Base-by-base conservation (phyloP, 2,888 invertebrate genomes). In the Adela reaumurella region DNA sequence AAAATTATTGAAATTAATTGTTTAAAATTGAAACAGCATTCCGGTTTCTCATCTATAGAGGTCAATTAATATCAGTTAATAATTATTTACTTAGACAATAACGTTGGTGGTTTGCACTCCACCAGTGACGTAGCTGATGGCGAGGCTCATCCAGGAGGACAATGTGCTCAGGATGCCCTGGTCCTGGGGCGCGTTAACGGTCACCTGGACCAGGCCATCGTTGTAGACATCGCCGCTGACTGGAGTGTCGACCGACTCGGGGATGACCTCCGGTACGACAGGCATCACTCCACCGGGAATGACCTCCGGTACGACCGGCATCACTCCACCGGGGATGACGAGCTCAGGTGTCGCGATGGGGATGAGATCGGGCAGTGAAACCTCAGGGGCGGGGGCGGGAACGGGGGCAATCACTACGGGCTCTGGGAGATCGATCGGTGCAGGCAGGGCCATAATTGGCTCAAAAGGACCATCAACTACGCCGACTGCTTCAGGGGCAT, bases 131-230 rank as follows among this genome's bases (percentile, higher is more conserved):
- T 72, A 74, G 59, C 68, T 71, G 24, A 76, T 17, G 16, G 66
- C 59, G 56, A 71, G 52, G 55, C 54, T 68, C 55, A 74, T 61
- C 76, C 76, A 76, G 19, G 62, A 61, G 51, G 67, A 65, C 3
- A 74, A 54, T 2, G 69, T 65, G 11, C 62, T 46, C 1, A 70
- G 11, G n/a, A 70, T 49, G 1, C 68, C 59, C 4, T 60, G 48
- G 2, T 69, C 65, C 49, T 66, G 55, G 3, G 66, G 59, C 2
- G 57, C 57, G 49, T 74, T 70, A 11, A 72, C 50, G 2, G 57
- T 52, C 2, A 73, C 63, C 46, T 67, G 65, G 2, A 71, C 72
- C 2, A 56, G 47, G 2, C 73, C 72, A 35, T 74, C 63, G 50
- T 73, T 72, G 58, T 57, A 73, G 14, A 73, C 41, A 45, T 70